Evolutionary conservation across 1,140 invertebrate genomes (phyloP).

Genomic region (Bombyx mori): ASM3026992v2 NC_085129.1:7886001-7886500

Average conservation of each 20-base stretch:
- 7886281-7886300: slow-evolving; percentile 9
- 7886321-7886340: slow-evolving; percentile 60
- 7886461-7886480: slow-evolving; percentile 66
- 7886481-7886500: slow-evolving; percentile 69
- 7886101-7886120: neutral
- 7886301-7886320: slow-evolving; percentile 47
- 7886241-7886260: slow-evolving; percentile 9
- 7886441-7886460: slow-evolving; percentile 64
- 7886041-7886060: neutral
- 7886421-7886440: slow-evolving; percentile 40
- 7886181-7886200: no score
- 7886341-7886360: slow-evolving; percentile 63
- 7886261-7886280: no score
- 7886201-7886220: no score
- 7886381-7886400: slow-evolving; percentile 55
- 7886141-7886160: no score
- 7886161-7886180: no score
- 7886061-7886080: neutral
- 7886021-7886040: neutral
- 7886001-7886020: neutral
- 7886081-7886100: slow-evolving; percentile 7
- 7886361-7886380: slow-evolving; percentile 56
- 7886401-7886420: slow-evolving; percentile 53
- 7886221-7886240: no score
- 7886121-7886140: no score